phyloP scores from a whole-genome alignment of 2,888 invertebrate genomes.

The Melipona bicolor region DNA sequence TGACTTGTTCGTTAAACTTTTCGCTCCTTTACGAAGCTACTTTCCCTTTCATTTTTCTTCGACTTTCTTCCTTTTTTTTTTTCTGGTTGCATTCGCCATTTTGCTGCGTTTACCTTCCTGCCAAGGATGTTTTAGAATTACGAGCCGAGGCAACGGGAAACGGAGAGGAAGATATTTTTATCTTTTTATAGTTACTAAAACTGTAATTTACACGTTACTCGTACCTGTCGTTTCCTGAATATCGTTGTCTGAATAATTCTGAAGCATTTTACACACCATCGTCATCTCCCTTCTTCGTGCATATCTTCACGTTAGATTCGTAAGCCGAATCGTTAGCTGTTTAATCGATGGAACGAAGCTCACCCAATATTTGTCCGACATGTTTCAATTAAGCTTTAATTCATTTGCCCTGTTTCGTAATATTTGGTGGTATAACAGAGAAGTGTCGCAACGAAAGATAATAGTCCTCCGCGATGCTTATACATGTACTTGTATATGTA shows the following conservation, averaged over 20 bases:
- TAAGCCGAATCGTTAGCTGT: conserved; percentile 41
- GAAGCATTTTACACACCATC: not conserved
- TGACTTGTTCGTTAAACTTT: conserved; percentile 15
- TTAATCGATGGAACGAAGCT: conserved; percentile 44
- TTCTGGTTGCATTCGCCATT: not conserved
- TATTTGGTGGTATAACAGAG: not conserved
- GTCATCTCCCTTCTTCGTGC: not conserved
- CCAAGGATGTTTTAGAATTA: not conserved
- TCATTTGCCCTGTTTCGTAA: conserved; percentile 3
- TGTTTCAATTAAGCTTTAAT: conserved; percentile 35
- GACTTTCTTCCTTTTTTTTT: not conserved
- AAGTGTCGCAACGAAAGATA: not conserved
- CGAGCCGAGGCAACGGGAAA: not conserved
- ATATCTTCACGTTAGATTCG: conserved; percentile 37
- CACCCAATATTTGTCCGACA: conserved; percentile 12
- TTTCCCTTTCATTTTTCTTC: not conserved
- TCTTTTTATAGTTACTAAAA: not conserved
- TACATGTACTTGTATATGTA: too few relatives aligned
- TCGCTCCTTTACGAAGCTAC: not conserved
- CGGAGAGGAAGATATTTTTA: not conserved
- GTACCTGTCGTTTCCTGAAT: not conserved
- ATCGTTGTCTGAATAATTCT: not conserved
- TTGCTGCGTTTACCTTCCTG: not conserved
- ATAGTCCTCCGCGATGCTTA: conserved; percentile 7
- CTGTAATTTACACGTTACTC: not conserved